Conservation (phyloP, 2,797 vertebrate genomes). For the Alauda arvensis region DNA sequence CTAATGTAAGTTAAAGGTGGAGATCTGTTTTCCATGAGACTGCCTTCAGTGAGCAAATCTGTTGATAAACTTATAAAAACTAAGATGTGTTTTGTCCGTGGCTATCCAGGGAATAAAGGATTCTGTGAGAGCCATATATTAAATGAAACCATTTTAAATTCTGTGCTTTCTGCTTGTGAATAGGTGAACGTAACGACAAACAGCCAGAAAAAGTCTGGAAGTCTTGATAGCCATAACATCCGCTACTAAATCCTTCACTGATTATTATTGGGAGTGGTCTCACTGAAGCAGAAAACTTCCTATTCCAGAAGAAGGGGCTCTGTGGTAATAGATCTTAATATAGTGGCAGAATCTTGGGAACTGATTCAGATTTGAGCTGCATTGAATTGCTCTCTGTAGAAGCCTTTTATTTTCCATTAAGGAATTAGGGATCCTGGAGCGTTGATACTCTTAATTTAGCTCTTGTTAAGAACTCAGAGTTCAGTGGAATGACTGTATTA, state of each 20-base stretch:
- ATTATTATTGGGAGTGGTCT: neutral
- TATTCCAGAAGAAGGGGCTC: neutral
- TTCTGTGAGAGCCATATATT: neutral
- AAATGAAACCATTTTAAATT: neutral
- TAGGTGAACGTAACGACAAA: neutral
- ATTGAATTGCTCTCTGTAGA: neutral
- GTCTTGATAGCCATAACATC: neutral
- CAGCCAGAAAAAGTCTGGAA: neutral
- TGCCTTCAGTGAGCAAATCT: neutral
- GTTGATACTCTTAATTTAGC: neutral
- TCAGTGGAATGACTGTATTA: neutral
- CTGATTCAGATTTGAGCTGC: neutral
- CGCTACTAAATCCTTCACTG: neutral
- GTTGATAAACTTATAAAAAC: neutral
- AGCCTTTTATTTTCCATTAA: neutral
- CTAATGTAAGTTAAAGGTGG: neutral
- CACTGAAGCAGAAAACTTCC: neutral
- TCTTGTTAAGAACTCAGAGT: neutral
- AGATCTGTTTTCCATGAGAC: conserved; percentile 5
- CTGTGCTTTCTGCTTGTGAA: neutral
- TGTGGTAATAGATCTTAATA: neutral
- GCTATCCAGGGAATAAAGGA: neutral
- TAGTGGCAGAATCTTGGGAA: neutral
- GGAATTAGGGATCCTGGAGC: neutral
- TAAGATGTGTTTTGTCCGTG: neutral